A percentile compares a stretch with the other conserved stretches of the same genome.
Evolutionary conservation across 2,888 invertebrate genomes (phyloP).

Genomic region (Nymphalis c-album): DNA sequence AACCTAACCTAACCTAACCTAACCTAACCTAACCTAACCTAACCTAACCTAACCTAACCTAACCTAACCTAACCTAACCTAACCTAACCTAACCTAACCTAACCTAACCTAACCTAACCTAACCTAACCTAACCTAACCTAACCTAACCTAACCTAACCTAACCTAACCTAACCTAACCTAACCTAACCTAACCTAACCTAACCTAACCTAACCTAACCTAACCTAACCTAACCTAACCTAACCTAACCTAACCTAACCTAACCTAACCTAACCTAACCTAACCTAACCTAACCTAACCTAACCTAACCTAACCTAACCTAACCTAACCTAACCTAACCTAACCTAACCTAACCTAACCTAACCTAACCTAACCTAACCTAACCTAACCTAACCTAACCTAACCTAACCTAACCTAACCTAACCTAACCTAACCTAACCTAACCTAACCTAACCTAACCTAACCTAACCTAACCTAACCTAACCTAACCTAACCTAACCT

Average conservation of each 20-base stretch:
- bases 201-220: slow-evolving; percentile 32
- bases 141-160: slow-evolving; percentile 30
- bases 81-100: slow-evolving; percentile 32
- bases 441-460: slow-evolving; percentile 23
- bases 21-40: too few species aligned
- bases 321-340: slow-evolving; percentile 30
- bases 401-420: slow-evolving; percentile 23
- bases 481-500: slow-evolving; percentile 23
- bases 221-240: slow-evolving; percentile 10
- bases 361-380: slow-evolving; percentile 20
- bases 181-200: slow-evolving; percentile 26
- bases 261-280: slow-evolving; percentile 33
- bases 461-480: slow-evolving; percentile 23
- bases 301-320: slow-evolving; percentile 39
- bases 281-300: slow-evolving; percentile 35
- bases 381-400: slow-evolving; percentile 23
- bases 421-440: slow-evolving; percentile 23
- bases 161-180: slow-evolving; percentile 36
- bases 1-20: too few species aligned
- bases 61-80: slow-evolving; percentile 39
- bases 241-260: slow-evolving; percentile 31
- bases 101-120: slow-evolving; percentile 19
- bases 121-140: slow-evolving; percentile 15
- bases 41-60: slow-evolving; percentile 42
- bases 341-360: slow-evolving; percentile 20